Conservation (phyloP, 2,888 invertebrate genomes). For the Yponomeuta plumbellus region DNA sequence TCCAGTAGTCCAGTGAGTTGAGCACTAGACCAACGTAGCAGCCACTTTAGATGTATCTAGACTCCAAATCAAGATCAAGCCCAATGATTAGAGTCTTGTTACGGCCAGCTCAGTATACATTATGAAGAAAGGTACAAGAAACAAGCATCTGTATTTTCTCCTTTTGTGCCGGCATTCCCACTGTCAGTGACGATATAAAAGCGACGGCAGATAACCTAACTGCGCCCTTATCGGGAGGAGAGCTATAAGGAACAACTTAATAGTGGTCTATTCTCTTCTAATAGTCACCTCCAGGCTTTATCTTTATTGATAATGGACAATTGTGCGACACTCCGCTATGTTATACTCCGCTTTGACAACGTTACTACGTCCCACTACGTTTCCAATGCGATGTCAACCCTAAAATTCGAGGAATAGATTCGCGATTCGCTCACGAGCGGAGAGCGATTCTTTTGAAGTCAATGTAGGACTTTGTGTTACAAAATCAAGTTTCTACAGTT, state of each 20-base stretch:
- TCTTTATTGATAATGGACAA: constrained; percentile 58
- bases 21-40: too few species aligned
- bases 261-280: constrained; percentile 50
- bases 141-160: background rate
- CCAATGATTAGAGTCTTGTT: too few species aligned
- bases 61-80: too few species aligned
- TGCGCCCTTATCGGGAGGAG: constrained; percentile 27
- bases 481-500: constrained; percentile 22
- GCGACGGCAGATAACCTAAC: constrained; percentile 16
- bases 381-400: background rate
- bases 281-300: constrained; percentile 50
- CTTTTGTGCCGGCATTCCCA: constrained; percentile 3
- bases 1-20: too few species aligned
- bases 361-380: constrained; percentile 39
- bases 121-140: background rate
- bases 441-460: constrained; percentile 20
- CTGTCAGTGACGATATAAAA: constrained; percentile 14
- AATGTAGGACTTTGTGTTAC: constrained; percentile 46
- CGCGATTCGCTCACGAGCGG: background rate
- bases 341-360: constrained; percentile 31
- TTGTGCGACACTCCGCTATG: constrained; percentile 48
- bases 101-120: too few species aligned
- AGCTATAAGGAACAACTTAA: constrained; percentile 48
- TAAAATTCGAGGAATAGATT: background rate
- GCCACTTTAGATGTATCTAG: too few species aligned